phyloP scores from a whole-genome alignment of 2,888 invertebrate species.

The Erebia epiphron region DNA sequence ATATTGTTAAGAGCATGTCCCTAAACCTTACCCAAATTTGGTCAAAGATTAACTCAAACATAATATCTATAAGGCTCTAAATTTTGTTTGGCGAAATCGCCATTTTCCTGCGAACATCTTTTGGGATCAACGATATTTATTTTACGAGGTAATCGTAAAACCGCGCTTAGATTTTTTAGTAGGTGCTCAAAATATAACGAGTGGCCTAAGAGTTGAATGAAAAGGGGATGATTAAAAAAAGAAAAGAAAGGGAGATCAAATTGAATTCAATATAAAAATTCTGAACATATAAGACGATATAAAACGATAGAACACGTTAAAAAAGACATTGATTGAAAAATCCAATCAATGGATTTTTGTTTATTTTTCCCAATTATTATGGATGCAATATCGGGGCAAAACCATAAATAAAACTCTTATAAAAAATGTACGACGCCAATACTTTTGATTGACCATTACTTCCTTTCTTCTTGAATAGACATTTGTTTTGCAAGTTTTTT shows the following conservation, averaged over 20 bases:
- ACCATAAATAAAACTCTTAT: neutral
- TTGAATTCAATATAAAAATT: too few relatives aligned
- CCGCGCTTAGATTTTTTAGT: neutral
- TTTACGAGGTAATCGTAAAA: slow-evolving; percentile 15
- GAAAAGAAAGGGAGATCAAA: too few relatives aligned
- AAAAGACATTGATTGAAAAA: neutral
- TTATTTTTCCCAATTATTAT: neutral
- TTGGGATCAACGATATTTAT: slow-evolving; percentile 13
- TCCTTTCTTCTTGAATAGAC: neutral
- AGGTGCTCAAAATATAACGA: slow-evolving; percentile 5
- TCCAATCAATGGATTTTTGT: neutral
- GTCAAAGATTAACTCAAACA: neutral
- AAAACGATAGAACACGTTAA: neutral
- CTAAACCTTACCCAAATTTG: neutral
- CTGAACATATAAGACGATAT: too few relatives aligned
- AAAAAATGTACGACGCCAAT: neutral
- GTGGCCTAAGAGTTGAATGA: neutral
- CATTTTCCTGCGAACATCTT: slow-evolving; percentile 16
- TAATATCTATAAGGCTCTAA: neutral
- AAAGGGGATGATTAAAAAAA: neutral
- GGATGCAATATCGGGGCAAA: neutral
- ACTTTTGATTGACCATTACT: neutral
- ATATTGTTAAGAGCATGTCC: neutral
- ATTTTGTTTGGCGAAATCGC: neutral
- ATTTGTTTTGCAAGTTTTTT: neutral